Conservation (phyloP, 2,888 invertebrate genomes). For the Helleia helle region DNA sequence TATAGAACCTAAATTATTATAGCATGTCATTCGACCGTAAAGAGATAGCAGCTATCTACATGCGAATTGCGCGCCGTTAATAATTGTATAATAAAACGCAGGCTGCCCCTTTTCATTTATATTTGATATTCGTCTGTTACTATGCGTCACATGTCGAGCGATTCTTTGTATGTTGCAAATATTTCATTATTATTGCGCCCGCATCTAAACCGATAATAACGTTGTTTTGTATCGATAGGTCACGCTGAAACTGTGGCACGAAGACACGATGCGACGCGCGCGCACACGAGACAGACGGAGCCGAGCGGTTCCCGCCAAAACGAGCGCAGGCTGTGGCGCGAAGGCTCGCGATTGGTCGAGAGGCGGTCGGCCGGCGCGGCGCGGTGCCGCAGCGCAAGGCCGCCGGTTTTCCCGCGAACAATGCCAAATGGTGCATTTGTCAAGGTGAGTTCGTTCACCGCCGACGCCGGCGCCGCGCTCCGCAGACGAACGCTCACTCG, state of each 20-base stretch:
- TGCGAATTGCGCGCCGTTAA: not conserved
- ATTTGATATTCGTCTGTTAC: too few relatives aligned
- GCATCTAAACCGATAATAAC: conserved; percentile 21
- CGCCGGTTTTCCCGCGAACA: conserved; percentile 74
- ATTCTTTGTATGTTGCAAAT: too few relatives aligned
- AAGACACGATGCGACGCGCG: conserved; percentile 31
- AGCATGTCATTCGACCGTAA: not conserved
- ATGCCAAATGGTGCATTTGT: conserved; percentile 75
- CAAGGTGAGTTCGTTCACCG: conserved; percentile 75
- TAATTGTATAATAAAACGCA: not conserved
- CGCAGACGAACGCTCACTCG: conserved; percentile 48
- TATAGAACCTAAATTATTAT: not conserved
- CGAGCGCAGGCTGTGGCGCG: conserved; percentile 68
- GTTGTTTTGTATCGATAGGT: conserved; percentile 27
- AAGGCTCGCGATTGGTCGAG: conserved; percentile 59
- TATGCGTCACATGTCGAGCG: too few relatives aligned
- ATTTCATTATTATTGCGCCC: too few relatives aligned
- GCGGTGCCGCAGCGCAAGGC: too few relatives aligned
- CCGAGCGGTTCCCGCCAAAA: conserved; percentile 54
- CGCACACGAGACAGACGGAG: conserved; percentile 29
- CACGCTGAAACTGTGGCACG: conserved; percentile 31
- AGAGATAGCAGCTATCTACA: not conserved
- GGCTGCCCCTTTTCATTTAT: conserved; percentile 1
- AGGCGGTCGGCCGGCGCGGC: too few relatives aligned
- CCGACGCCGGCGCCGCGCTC: conserved; percentile 53